Evolutionary conservation across 1,140 invertebrate species (phyloP), one percentile per base, ranked within the genome.

Genomic region (Pachypsylla venusta): DNA sequence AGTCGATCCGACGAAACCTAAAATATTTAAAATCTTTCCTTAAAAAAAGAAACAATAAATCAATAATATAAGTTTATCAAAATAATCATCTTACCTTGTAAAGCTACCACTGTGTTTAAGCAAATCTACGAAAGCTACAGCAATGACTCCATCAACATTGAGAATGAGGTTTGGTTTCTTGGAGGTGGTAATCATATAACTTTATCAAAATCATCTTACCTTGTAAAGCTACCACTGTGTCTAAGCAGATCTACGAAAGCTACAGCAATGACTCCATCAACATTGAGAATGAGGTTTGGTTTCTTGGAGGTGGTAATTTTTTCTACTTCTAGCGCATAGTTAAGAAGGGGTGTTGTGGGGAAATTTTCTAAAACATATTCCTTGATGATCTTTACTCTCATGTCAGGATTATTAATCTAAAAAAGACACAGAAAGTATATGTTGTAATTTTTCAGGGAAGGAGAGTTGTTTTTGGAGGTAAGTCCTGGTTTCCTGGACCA

Each of bases 131-230:
- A 99, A 98, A 5, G 91, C 84, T 25, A 92, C 90, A 2, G 93
- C 96, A 69, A 99, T 96, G 63, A 96, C 87, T 61, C 96, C 96
- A 76, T 99, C 96, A 12, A 99, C 96, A 75, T 99, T 99, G 20
- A 99, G 77, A 70, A 99, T 99, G 25, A 99, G 78, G 77, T 99
- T 99, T 16, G 96, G 96, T 75, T 99, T 99, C 80, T 99, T 98
- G 57, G 7, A 53, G 7, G 2, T 14, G 13, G 5, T 25, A 26
- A 3, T 27, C 53, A 30, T 26, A 27, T 28, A 30, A 53, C 62
- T 12, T 22, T 20, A 39, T 27, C 16, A 54, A 20, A 39, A 12
- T 4, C 3, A 24, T 70, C 70, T 74, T 62, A 87, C 84, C 80
- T 81, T 0, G 96, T 98, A 69, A 99, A 99, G 60, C 84, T 84